Conservation (phyloP, 2,888 invertebrate species). For the Scaptomyza flava region DNA sequence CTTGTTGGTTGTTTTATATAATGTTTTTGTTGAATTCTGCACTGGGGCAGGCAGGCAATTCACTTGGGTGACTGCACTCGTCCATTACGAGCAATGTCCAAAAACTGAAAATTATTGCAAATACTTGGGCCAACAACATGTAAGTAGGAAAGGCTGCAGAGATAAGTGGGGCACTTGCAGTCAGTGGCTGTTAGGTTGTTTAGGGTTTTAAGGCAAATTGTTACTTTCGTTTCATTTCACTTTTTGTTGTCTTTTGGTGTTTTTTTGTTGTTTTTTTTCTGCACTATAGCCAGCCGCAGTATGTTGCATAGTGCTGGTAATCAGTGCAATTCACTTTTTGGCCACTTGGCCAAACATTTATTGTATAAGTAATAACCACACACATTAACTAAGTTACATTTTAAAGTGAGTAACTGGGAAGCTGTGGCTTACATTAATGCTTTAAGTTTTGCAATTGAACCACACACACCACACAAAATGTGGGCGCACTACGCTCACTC, state of each 20-base stretch:
- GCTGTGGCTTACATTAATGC: slow-evolving; percentile 20
- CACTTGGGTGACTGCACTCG: slow-evolving; percentile 55
- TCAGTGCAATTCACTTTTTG: slow-evolving; percentile 46
- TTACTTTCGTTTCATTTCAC: slow-evolving; percentile 75
- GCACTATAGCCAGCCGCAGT: neutral
- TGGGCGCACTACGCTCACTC: slow-evolving; percentile 29
- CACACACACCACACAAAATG: slow-evolving; percentile 27
- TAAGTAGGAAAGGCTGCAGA: slow-evolving; percentile 16
- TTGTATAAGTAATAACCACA: slow-evolving; percentile 56
- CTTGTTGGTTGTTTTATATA: slow-evolving; percentile 50
- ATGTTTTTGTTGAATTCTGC: slow-evolving; percentile 60
- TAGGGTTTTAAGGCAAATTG: slow-evolving; percentile 42
- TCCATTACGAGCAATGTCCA: slow-evolving; percentile 67
- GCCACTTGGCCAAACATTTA: slow-evolving; percentile 15
- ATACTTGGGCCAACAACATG: slow-evolving; percentile 36
- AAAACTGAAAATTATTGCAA: slow-evolving; percentile 72
- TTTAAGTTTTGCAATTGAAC: slow-evolving; percentile 33
- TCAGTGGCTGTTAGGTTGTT: slow-evolving; percentile 2
- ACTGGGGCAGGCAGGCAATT: slow-evolving; percentile 72
- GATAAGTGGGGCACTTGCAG: slow-evolving; percentile 37
- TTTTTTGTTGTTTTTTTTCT: too few relatives aligned
- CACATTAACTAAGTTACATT: slow-evolving; percentile 35
- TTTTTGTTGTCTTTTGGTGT: slow-evolving; percentile 32
- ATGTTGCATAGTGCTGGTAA: neutral
- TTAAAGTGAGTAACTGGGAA: slow-evolving; percentile 34